phyloP scores from a whole-genome alignment of 2,113 vertebrate genomes.

The Eudyptes chrysolophus region DNA sequence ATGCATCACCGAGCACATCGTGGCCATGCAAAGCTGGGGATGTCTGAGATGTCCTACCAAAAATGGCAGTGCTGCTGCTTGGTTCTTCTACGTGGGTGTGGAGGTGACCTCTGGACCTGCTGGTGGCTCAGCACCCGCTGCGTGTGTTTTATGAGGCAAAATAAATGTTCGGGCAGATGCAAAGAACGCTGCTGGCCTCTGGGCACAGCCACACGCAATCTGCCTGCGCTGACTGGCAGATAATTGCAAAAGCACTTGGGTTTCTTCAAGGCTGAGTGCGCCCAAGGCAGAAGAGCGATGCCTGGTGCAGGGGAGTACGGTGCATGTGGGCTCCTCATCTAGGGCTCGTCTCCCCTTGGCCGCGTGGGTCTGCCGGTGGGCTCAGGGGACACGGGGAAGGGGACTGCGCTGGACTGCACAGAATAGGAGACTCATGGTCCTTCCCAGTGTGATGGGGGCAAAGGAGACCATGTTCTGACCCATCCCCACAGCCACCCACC shows the following conservation, averaged over 20 bases:
- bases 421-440: neutral
- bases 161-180: neutral
- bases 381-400: neutral
- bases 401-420: fast-evolving
- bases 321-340: fast-evolving
- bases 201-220: fast-evolving
- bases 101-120: neutral
- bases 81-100: fast-evolving
- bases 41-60: neutral
- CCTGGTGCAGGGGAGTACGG: no score
- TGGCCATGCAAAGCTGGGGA: neutral
- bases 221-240: neutral
- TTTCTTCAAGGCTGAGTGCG: neutral
- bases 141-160: neutral
- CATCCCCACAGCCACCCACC: neutral
- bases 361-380: fast-evolving
- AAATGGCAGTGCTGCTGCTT: neutral
- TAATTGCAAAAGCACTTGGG: neutral
- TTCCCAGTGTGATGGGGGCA: neutral
- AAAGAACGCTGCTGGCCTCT: neutral
- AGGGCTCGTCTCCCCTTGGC: fast-evolving
- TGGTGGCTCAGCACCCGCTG: fast-evolving
- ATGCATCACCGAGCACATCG: neutral
- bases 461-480: neutral
- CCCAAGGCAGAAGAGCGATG: neutral